Evolutionary conservation across 2,797 vertebrate genomes (phyloP).

Genomic region (Rhabdophis nuchalis): DNA sequence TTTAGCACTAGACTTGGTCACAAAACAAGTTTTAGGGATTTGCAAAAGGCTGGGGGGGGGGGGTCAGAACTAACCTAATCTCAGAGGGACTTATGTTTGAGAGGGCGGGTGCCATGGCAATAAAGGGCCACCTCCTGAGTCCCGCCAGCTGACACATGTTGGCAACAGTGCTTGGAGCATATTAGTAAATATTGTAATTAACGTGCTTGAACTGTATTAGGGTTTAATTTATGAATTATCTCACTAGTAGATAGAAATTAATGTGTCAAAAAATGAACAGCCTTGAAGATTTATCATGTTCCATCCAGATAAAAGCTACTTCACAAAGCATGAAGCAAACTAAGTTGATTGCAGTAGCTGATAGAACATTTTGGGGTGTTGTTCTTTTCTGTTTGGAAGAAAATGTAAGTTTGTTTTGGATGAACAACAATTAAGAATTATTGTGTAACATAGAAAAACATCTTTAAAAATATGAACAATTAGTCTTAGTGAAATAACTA

Average conservation of each 20-base stretch:
- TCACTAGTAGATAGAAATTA: background rate
- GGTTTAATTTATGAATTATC: constrained; percentile 3
- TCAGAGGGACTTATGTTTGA: background rate
- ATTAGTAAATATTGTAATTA: background rate
- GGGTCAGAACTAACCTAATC: background rate
- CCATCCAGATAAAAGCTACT: background rate
- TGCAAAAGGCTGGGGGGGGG: background rate
- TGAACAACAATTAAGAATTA: constrained; percentile 1
- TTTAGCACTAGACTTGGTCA: background rate
- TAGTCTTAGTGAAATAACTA: background rate
- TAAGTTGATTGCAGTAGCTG: background rate
- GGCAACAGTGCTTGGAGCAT: background rate
- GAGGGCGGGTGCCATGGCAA: background rate
- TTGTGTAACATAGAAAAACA: background rate
- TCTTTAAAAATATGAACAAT: background rate
- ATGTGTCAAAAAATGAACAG: background rate
- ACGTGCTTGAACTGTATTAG: background rate
- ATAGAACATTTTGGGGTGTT: background rate
- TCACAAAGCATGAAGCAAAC: background rate
- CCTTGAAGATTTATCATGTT: background rate
- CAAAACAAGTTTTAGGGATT: background rate
- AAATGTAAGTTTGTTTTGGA: background rate
- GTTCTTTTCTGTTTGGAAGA: background rate
- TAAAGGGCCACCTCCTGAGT: background rate
- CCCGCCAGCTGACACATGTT: background rate